Base-by-base conservation (phyloP, 1,140 invertebrate genomes). In the Condylostylus longicornis region DNA sequence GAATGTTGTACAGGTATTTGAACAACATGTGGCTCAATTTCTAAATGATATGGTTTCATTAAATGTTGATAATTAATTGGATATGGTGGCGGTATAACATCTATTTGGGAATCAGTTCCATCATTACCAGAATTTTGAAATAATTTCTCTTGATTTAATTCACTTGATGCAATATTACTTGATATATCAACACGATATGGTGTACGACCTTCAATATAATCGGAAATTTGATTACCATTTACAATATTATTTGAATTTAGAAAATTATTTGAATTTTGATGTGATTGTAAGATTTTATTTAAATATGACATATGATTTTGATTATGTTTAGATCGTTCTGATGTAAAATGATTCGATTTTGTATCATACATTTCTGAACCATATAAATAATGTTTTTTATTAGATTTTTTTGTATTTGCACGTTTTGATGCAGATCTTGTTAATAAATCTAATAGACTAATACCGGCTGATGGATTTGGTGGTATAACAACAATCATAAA, bases 401-500 rank as follows among this genome's bases (percentile, higher is more conserved):
- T 22, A 27, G 34, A 27, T 22, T 33, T 45, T 20, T 45, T 47
- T 13, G 37, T 19, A 14, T 33, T 38, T 28, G 37, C 39, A 4
- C 44, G 35, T 1, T 45, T 42, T 19, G 45, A 43, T 34, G 47
- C 50, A 21, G 40, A 54, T 35, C 47, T 63, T 38, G 47, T 58
- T 1, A 70, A 40, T 1, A 70, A 42, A 35, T 67, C 62, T 2
- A 69, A 35, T 2, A 68, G 37, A 10, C 62, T 46, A 1, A 62
- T 33, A 0, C 51, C 49, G 8, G 56, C 44, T 14, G 49, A 47
- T 9, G 62, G 51, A 8, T 65, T 64, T 7, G 69, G 64, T 10
- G 72, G 72, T 3, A 74, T 61, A 1, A 72, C 59, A 6, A 77
- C 42, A 18, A 77, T 60, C 25, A 76, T 60, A 36, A 77, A 67